A percentile compares a stretch with the other conserved stretches of the same genome.
Conservation (phyloP, 2,113 vertebrate genomes). For the Epinephelus moara region DNA sequence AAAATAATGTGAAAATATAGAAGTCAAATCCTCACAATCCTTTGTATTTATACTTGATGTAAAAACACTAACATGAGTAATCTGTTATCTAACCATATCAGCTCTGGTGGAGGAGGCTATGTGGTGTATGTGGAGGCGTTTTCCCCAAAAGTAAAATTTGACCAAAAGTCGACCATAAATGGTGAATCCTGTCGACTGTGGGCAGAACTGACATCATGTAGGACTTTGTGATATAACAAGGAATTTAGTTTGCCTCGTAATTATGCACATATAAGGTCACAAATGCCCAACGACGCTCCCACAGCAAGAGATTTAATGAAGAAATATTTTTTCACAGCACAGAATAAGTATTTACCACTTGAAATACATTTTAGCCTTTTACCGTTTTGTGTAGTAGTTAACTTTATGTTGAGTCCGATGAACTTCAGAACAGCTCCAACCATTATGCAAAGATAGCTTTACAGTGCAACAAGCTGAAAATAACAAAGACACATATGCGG, state of each 20-base stretch:
- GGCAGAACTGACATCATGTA: slow-evolving; percentile 8
- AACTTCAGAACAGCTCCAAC: not conserved
- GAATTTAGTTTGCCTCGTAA: slow-evolving; percentile 8
- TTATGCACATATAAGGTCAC: slow-evolving; percentile 18
- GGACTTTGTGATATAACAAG: not conserved
- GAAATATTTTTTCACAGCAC: not conserved
- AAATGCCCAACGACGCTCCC: not conserved
- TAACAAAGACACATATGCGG: not conserved
- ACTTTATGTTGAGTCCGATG: not conserved
- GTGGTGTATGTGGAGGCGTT: slow-evolving; percentile 15
- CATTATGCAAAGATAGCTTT: not conserved
- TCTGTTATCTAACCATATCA: slow-evolving; percentile 35
- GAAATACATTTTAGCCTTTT: not conserved
- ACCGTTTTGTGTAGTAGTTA: not conserved
- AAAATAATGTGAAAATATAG: not conserved
- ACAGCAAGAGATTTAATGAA: not conserved
- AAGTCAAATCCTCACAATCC: not conserved
- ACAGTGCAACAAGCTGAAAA: not conserved
- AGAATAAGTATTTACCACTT: not conserved
- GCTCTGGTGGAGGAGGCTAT: slow-evolving; percentile 34
- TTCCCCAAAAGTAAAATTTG: slow-evolving; percentile 38
- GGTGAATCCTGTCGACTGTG: not conserved
- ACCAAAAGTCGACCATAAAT: slow-evolving; percentile 27
- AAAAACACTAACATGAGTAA: slow-evolving; percentile 28
- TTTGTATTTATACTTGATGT: not conserved